Base-by-base conservation (phyloP, 2,888 invertebrate species). In the Actias luna region DNA sequence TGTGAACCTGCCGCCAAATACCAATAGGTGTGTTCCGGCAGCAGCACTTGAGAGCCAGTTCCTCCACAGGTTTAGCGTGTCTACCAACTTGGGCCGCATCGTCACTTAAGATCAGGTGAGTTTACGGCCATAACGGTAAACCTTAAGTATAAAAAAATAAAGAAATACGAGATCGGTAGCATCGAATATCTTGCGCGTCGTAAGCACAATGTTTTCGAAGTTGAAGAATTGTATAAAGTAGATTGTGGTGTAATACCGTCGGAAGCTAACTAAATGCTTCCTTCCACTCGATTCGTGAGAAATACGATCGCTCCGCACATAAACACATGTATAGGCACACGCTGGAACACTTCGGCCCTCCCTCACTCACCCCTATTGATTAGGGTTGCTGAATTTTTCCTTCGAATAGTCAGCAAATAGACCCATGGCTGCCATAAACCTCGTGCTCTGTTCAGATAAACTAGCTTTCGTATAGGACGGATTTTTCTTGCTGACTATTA, bases 201-300 rank as follows among this genome's bases (percentile, higher is more conserved):
- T 7, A 46, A 46, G 22, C 46, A 12, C 25, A 50, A 25, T 12
- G 12, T 22, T 42, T 50, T 25, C 46, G 22, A 50, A 25, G 22
- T 22, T 50, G 25, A 25, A 50, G 25, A 25, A 2, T 22, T 25
- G 22, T 50, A 50, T 50, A 3, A 50, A 50, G 25, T 50, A 10
- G 14, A 50, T 50, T 50, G 25, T 50, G 46, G 46, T 50, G 12
- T 50, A 50, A 25, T 50, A 25, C 46, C 46, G 12, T 46, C 68
- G 67, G 76, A 74, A 76, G 70, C 72, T 65, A 64, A 65, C 71
- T 79, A 76, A 79, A 76, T 71, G 69, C 73, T 79, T 79, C 78
- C 79, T 79, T 79, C 79, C 78, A 72, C 67, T 72, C 70, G 72
- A 74, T 70, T 70, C 74, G 68, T 58, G 66, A 64, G 76, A 70